Conservation (phyloP, 2,797 vertebrate species). For the Numenius phaeopus region DNA sequence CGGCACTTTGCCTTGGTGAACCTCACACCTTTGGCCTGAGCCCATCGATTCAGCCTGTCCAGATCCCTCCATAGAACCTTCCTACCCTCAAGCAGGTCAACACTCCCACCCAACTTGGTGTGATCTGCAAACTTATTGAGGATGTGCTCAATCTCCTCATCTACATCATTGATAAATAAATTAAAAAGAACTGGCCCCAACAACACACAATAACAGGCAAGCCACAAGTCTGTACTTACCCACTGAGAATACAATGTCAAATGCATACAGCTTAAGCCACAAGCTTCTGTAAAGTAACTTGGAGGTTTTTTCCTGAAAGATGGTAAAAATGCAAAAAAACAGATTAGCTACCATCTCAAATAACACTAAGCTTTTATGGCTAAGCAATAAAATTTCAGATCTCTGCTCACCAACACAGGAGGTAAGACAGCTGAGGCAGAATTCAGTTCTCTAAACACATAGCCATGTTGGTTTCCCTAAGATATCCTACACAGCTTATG, state of each 20-base stretch:
- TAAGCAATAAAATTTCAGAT: neutral
- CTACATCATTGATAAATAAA: neutral
- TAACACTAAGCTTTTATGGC: neutral
- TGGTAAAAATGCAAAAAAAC: neutral
- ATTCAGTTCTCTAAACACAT: neutral
- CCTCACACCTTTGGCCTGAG: fast-evolving
- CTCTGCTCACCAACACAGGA: neutral
- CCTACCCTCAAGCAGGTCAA: neutral
- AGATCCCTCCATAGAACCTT: neutral
- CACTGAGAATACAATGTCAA: neutral
- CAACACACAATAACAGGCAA: neutral
- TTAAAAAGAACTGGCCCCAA: neutral
- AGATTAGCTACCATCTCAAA: neutral
- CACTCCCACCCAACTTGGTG: neutral
- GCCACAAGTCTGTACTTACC: neutral
- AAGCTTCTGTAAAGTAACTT: neutral
- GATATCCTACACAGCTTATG: neutral
- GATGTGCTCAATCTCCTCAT: fast-evolving
- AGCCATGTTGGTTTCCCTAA: neutral
- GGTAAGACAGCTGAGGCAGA: neutral
- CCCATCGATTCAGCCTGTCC: neutral
- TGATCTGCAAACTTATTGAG: neutral
- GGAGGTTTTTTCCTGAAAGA: neutral
- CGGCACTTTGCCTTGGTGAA: fast-evolving
- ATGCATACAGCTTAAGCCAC: neutral